Conservation (phyloP, 2,888 invertebrate genomes). For the Teinopalpus imperialis region DNA sequence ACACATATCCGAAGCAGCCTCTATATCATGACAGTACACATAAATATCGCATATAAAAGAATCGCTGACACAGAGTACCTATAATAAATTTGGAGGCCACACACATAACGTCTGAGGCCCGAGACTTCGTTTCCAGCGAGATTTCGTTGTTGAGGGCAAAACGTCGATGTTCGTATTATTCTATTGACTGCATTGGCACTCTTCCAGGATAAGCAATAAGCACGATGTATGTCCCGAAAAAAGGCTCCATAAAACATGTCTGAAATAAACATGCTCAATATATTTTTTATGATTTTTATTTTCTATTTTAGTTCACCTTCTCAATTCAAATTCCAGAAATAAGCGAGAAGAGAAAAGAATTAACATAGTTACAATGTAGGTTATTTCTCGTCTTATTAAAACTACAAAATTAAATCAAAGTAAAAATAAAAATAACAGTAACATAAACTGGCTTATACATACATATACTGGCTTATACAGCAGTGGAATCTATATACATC, state of each 20-base stretch:
- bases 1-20: slow-evolving; percentile 24
- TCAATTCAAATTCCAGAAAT: too few species aligned
- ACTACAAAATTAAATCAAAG: too few species aligned
- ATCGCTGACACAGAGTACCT: slow-evolving; percentile 22
- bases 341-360: too few species aligned
- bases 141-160: slow-evolving; percentile 16
- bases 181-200: slow-evolving; percentile 21
- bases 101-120: slow-evolving; percentile 1
- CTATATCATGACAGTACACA: slow-evolving; percentile 16
- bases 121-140: background rate
- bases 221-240: slow-evolving; percentile 10
- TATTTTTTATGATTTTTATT: too few species aligned
- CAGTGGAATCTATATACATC: too few species aligned
- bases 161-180: slow-evolving; percentile 21
- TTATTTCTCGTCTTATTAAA: too few species aligned
- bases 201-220: slow-evolving; percentile 16
- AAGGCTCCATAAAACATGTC: background rate
- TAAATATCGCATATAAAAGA: slow-evolving; percentile 22
- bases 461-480: too few species aligned
- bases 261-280: background rate
- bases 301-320: too few species aligned
- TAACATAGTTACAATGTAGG: too few species aligned
- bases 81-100: slow-evolving; percentile 22
- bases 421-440: too few species aligned
- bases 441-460: too few species aligned